Base-by-base conservation (phyloP, 2,888 invertebrate species). In the Andrena marginata region DNA sequence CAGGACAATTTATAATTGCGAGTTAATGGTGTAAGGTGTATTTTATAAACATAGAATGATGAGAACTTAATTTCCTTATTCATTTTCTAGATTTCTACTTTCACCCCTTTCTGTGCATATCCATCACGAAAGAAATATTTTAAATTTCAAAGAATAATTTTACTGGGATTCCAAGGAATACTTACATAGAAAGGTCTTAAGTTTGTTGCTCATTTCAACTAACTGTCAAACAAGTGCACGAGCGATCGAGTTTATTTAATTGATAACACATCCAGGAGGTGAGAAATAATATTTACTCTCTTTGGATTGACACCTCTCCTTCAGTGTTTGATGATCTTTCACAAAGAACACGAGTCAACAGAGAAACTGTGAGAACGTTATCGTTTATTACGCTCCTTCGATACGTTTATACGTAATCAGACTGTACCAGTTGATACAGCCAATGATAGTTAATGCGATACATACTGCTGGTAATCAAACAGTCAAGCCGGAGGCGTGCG, bases 371-470 rank as follows among this genome's bases (percentile, higher is more conserved):
- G 35, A 5, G 59, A 23, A 56, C 59, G 56, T 80, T 82, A 83
- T 86, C 84, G 56, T 72, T 48, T 68, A 31, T 75, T 78, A 62
- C 33, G 56, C 70, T 82, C 29, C 35, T 10, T 13, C 23, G 73
- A 65, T 64, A 67, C 73, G 71, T 62, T 51, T 63, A 20, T 13
- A 35, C 65, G 71, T 74, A 82, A 81, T 71, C 81, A 65, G 71
- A 78, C 82, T 65, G 81, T 81, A 67, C 65, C 63, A 76, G 35
- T 76, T 82, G 84, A 80, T 76, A 80, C 33, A 74, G 71, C 64
- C 84, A 79, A 82, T 82, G 84, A 84, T 71, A 78, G 74, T 85
- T 85, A 80, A 78, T 79, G 62, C 73, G 75, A 82, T 73, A 78
- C 49, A 63, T 60, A 26, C 60, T 63, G 71, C 33, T 63, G 35